Evolutionary conservation across 2,888 invertebrate genomes (phyloP), one percentile per base, ranked within the genome.

Genomic region (Melanophora roralis): DNA sequence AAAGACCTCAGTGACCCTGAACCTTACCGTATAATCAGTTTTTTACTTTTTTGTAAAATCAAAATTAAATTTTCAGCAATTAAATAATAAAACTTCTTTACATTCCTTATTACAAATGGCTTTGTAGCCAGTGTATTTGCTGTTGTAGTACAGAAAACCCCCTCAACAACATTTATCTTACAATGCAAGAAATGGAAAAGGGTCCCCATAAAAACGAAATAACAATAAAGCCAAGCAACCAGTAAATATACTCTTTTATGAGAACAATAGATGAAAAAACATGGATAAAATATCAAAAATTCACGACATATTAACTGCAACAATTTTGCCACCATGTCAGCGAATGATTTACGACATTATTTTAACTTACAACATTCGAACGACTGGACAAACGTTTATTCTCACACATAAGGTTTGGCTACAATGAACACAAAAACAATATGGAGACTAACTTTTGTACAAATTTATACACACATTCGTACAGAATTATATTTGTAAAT

Each of bases 281-380:
- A 73, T 68, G 74, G 72, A 76, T 76, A 72, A 76, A 80, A 76
- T 76, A 80, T 76, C 72, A 80, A 69, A 80, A 72, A 80, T 80
- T 80, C 80, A 76, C 76, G 78, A 81, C 77, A 83, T 82, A 83
- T 83, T 82, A 83, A 83, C 83, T 83, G 83, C 83, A 82, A 82
- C 82, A 83, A 83, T 82, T 83, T 83, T 82, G 81, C 83, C 78
- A 83, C 82, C 83, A 83, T 83, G 83, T 83, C 83, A 83, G 67
- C 81, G 64, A 79, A 82, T 83, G 83, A 83, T 83, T 83, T 83
- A 83, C 81, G 83, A 83, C 74, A 65, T 65, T 60, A 73, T 80
- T 72, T 81, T 59, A 59, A 11, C 57, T 59, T 65, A 11, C 57
- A 76, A 62, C 62, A 60, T 78, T 47, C 78, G 69, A 78, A 53